Conservation (phyloP, 2,888 invertebrate genomes). For the Lasius fuliginosus region DNA sequence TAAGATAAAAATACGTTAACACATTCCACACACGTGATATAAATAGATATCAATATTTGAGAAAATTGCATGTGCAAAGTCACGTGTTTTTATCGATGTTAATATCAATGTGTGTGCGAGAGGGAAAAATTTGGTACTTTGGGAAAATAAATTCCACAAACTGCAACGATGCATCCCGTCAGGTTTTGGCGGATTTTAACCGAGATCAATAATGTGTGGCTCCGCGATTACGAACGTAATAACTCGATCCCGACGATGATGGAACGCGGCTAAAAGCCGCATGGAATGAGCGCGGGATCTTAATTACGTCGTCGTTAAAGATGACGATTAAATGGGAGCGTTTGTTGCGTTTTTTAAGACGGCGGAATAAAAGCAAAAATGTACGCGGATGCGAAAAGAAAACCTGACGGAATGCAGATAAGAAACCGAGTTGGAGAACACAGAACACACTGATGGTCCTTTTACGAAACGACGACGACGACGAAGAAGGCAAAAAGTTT, state of each 20-base stretch:
- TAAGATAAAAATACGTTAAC: too few species aligned
- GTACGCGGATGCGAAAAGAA: neutral
- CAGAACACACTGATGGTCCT: constrained; percentile 7
- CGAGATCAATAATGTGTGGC: neutral
- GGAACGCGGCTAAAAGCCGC: constrained; percentile 22
- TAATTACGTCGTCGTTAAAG: constrained; percentile 47
- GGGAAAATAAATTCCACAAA: neutral
- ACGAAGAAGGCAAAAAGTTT: constrained; percentile 1
- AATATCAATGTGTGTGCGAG: neutral
- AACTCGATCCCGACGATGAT: constrained; percentile 18
- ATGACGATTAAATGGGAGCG: constrained; percentile 36
- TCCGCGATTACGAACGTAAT: constrained; percentile 29
- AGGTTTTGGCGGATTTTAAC: neutral
- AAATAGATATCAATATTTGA: neutral
- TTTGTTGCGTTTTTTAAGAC: constrained; percentile 39
- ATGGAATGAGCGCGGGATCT: constrained; percentile 44
- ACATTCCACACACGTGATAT: neutral
- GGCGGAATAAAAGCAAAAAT: constrained; percentile 11
- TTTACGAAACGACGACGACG: neutral
- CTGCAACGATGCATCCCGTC: neutral
- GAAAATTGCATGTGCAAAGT: neutral
- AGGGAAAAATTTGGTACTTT: neutral
- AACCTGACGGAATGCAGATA: neutral
- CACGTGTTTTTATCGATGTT: neutral
- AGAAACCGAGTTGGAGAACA: neutral